These are phyloP conservation scores for Pseudorhiza aurosa DNA, from an alignment of 30 jellyfish, hydroid and myxozoan species.

Conservation along the genomic window DNA sequence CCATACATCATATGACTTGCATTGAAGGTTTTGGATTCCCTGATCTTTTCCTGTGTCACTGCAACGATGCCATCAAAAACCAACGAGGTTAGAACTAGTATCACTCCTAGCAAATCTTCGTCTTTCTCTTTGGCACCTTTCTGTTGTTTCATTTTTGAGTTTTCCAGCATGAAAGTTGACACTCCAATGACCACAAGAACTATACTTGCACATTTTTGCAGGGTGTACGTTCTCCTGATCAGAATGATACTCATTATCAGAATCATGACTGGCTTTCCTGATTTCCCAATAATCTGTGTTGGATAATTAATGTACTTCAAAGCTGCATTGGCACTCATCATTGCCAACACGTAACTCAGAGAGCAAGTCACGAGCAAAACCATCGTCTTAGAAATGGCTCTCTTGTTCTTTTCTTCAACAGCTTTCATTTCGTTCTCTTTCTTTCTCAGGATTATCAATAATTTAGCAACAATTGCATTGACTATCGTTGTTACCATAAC, in stretches of 20 bases:
- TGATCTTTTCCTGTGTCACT: constrained; percentile 52
- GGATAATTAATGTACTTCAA: constrained; percentile 70
- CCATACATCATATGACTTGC: constrained; percentile 66
- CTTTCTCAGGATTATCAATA: background rate
- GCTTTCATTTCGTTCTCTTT: background rate
- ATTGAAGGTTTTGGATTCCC: constrained; percentile 8
- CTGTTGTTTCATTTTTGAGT: background rate
- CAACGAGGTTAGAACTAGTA: constrained; percentile 50
- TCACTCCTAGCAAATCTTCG: constrained; percentile 19
- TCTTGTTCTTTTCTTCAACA: background rate
- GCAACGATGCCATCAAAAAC: constrained; percentile 83
- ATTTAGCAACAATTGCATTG: constrained; percentile 53
- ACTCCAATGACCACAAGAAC: constrained; percentile 69
- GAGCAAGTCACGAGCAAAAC: constrained; percentile 42
- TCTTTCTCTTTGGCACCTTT: background rate
- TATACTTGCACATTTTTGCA: constrained; percentile 59
- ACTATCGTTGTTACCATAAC: constrained; percentile 62
- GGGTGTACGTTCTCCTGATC: constrained; percentile 11
- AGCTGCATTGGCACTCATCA: constrained; percentile 72
- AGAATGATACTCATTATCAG: constrained; percentile 37
- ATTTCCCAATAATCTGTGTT: constrained; percentile 76
- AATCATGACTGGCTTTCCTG: constrained; percentile 74
- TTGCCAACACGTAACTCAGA: constrained; percentile 29
- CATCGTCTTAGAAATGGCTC: background rate
- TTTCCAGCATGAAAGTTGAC: constrained; percentile 62